These are phyloP conservation scores for Mesochorus sp. DNA, from an alignment of 2,888 invertebrate genomes.

Conservation along the genomic window DNA sequence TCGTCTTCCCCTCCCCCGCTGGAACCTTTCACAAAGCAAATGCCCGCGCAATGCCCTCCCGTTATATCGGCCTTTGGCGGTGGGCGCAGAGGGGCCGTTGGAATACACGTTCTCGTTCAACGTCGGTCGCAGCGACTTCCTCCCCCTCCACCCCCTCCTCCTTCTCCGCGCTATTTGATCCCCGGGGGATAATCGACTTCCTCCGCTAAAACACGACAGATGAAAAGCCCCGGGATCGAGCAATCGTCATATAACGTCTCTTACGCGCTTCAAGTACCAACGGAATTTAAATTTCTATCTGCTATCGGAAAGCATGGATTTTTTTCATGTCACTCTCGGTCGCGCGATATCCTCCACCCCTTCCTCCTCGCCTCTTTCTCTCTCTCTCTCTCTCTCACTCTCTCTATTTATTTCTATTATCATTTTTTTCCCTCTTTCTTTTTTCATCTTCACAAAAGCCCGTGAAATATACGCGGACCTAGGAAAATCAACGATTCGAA, in stretches of 20 bases:
- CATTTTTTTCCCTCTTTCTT: neutral
- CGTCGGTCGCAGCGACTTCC: constrained; percentile 49
- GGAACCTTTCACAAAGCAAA: constrained; percentile 61
- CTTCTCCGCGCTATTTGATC: constrained; percentile 53
- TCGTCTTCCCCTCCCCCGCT: neutral
- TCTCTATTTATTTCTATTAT: neutral
- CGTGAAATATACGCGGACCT: too few relatives aligned
- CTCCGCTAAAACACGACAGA: constrained; percentile 44
- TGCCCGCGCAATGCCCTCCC: constrained; percentile 32
- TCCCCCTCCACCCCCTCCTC: neutral
- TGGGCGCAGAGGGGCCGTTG: constrained; percentile 20
- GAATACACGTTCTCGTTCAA: constrained; percentile 50
- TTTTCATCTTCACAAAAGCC: too few relatives aligned
- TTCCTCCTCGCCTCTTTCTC: neutral
- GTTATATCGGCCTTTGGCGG: constrained; percentile 25
- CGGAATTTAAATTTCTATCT: constrained; percentile 60
- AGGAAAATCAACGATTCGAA: too few relatives aligned
- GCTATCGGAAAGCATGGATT: constrained; percentile 15
- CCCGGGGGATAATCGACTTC: constrained; percentile 61
- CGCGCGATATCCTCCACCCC: neutral
- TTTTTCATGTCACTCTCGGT: neutral
- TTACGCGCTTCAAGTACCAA: constrained; percentile 29
- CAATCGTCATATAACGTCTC: constrained; percentile 30
- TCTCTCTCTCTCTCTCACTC: neutral
- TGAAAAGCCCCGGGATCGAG: constrained; percentile 42